Evolutionary conservation across 2,888 invertebrate species (phyloP).

Genomic region (Cerastis leucographa): DNA sequence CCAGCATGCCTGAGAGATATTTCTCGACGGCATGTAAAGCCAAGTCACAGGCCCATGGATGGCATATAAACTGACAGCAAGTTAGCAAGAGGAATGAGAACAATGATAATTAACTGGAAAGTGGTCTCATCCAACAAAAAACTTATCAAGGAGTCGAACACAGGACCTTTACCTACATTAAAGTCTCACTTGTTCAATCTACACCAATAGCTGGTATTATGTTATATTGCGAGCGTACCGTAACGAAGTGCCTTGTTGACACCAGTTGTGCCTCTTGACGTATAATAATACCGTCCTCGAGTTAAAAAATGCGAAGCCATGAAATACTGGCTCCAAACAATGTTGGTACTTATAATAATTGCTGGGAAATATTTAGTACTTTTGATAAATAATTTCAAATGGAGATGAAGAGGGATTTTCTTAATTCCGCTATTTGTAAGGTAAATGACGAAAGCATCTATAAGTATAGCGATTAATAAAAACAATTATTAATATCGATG

Average conservation of each 20-base stretch:
- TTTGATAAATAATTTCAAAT: not conserved
- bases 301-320: slow-evolving; percentile 50
- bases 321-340: slow-evolving; percentile 27
- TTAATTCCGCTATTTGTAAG: not conserved
- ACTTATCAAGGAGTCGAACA: not conserved
- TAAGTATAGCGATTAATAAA: not conserved
- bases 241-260: slow-evolving; percentile 56
- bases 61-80: no score
- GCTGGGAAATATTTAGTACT: not conserved
- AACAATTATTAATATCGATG: not conserved
- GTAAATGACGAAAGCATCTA: not conserved
- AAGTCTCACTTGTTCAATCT: not conserved
- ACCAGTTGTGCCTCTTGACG: slow-evolving; percentile 47
- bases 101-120: not conserved
- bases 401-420: not conserved
- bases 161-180: not conserved
- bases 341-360: not conserved
- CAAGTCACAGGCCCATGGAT: no score
- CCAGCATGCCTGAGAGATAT: no score
- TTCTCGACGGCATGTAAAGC: no score
- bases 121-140: not conserved
- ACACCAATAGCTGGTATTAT: slow-evolving; percentile 5
- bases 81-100: no score
- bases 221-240: slow-evolving; percentile 13
- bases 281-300: slow-evolving; percentile 45